Conservation (phyloP, 2,888 invertebrate species). For the Dicyrtomina minuta region DNA sequence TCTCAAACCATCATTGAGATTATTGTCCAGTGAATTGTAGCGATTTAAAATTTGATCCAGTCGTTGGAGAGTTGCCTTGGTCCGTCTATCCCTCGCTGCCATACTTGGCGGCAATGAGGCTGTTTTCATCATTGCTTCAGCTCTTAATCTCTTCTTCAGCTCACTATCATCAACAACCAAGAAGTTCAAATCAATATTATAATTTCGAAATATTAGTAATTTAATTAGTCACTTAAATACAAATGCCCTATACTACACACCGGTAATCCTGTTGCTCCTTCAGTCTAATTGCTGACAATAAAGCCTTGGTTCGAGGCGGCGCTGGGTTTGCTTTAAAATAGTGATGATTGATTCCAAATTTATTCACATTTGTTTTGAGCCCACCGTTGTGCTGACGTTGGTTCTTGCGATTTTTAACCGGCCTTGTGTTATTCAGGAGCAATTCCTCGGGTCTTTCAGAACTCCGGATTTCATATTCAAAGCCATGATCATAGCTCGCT, state of each 20-base stretch:
- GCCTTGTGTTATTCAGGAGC: slow-evolving; percentile 43
- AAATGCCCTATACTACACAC: slow-evolving; percentile 24
- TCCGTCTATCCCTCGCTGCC: slow-evolving; percentile 44
- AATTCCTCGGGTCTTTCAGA: slow-evolving; percentile 15
- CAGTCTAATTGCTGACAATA: slow-evolving; percentile 48
- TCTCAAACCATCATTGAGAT: neutral
- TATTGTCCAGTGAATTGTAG: neutral
- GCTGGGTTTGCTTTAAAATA: slow-evolving; percentile 51
- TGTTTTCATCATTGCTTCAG: slow-evolving; percentile 48
- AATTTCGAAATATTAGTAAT: neutral
- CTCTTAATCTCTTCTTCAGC: slow-evolving; percentile 46
- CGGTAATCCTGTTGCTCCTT: slow-evolving; percentile 53
- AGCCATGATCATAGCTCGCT: neutral
- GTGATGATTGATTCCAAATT: slow-evolving; percentile 23
- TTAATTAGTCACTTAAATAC: neutral
- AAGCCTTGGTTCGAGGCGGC: slow-evolving; percentile 49
- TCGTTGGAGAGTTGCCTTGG: slow-evolving; percentile 30
- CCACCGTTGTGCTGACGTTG: slow-evolving; percentile 24
- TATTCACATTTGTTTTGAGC: slow-evolving; percentile 44
- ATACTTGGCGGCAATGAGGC: slow-evolving; percentile 51
- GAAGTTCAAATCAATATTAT: neutral
- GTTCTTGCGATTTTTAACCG: slow-evolving; percentile 32
- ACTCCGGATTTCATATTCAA: too few relatives aligned
- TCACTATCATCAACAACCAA: slow-evolving; percentile 40
- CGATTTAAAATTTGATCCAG: slow-evolving; percentile 38